Conservation (phyloP, 1,140 invertebrate genomes). For the Akabosia matsudoensis region DNA sequence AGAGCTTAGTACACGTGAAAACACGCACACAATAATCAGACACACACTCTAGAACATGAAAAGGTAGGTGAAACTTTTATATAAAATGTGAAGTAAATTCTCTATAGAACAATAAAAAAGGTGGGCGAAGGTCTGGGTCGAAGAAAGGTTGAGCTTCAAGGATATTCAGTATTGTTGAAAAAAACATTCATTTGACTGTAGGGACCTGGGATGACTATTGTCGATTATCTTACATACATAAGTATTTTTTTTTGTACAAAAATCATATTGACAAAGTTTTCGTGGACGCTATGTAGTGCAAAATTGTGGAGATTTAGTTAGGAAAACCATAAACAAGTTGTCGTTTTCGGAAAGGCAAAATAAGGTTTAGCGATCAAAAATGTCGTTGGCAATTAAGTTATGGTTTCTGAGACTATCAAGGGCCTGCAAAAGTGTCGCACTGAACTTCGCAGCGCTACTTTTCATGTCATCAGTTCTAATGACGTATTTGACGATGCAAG, state of each 20-base stretch:
- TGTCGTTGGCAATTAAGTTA: not conserved
- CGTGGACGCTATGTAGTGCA: too few species aligned
- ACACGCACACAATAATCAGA: too few species aligned
- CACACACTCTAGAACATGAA: not conserved
- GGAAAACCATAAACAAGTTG: too few species aligned
- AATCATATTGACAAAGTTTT: too few species aligned
- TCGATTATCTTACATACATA: too few species aligned
- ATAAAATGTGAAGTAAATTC: not conserved
- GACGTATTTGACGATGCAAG: slow-evolving; percentile 4
- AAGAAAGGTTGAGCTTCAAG: not conserved
- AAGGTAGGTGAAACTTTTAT: not conserved
- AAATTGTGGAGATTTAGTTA: too few species aligned
- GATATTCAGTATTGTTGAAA: not conserved
- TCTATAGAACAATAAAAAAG: not conserved
- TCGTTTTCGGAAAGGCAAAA: too few species aligned
- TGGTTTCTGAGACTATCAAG: not conserved
- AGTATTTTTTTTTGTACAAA: too few species aligned
- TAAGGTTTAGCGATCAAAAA: not conserved
- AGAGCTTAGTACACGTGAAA: too few species aligned
- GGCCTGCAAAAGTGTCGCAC: not conserved
- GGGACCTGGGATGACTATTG: too few species aligned
- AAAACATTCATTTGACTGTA: not conserved
- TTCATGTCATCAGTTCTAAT: slow-evolving; percentile 17
- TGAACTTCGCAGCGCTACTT: not conserved
- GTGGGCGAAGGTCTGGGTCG: not conserved